Conservation (phyloP, 2,888 invertebrate genomes). For the Myathropa florea region DNA sequence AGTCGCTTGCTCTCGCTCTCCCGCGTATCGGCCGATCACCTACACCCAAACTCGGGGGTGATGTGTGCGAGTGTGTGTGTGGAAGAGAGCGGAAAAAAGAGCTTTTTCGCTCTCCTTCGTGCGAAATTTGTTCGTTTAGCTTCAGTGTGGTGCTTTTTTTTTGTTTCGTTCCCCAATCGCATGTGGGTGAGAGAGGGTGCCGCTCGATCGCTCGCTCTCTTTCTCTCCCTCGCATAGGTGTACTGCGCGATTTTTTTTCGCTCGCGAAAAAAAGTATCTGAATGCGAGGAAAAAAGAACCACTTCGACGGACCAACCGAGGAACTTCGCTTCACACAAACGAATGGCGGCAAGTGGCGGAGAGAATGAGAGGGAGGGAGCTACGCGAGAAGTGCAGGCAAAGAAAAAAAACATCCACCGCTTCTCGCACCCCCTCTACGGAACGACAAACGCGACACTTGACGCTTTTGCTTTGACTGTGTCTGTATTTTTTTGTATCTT, state of each 20-base stretch:
- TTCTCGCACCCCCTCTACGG: background rate
- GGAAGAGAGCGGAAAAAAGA: background rate
- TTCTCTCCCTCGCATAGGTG: background rate
- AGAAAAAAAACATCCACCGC: slow-evolving; percentile 22
- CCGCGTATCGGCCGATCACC: slow-evolving; percentile 8
- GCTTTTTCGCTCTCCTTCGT: background rate
- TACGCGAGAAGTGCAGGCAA: background rate
- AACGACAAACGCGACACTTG: background rate
- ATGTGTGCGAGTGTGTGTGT: background rate
- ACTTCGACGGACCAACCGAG: slow-evolving; percentile 47
- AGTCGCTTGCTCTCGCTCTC: slow-evolving; percentile 3
- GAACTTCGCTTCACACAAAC: slow-evolving; percentile 43
- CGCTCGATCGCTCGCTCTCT: background rate
- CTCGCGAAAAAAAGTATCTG: background rate
- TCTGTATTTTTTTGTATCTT: background rate
- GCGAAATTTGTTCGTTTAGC: background rate
- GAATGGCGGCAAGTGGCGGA: too few relatives aligned
- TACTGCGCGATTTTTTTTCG: background rate
- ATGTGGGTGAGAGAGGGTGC: slow-evolving; percentile 6
- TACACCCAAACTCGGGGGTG: slow-evolving; percentile 3
- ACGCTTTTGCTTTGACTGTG: background rate
- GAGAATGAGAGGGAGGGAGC: background rate
- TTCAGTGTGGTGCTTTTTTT: too few relatives aligned
- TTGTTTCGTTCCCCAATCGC: slow-evolving; percentile 13
- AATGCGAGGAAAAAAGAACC: background rate